phyloP scores from a whole-genome alignment of 2,113 vertebrate genomes.

The Asarcornis scutulata region DNA sequence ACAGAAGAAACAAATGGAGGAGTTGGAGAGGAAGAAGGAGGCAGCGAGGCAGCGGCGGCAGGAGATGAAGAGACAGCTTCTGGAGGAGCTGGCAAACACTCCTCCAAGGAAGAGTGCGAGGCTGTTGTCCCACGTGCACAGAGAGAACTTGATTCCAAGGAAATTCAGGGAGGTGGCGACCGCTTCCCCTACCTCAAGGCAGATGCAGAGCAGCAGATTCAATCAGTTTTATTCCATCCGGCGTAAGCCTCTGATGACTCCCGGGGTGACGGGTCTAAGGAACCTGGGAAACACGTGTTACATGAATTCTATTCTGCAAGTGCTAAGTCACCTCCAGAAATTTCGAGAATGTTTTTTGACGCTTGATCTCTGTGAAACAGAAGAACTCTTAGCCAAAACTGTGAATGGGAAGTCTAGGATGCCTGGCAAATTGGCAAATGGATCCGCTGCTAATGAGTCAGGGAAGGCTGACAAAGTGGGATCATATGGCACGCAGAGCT shows the following conservation, averaged over 20 bases:
- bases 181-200: conserved; percentile 70
- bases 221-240: conserved; percentile 80
- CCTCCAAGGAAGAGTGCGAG: conserved; percentile 95
- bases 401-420: conserved; percentile 80
- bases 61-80: conserved; percentile 89
- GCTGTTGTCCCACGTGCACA: conserved; percentile 87
- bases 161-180: conserved; percentile 83
- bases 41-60: conserved; percentile 85
- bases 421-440: conserved; percentile 69
- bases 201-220: conserved; percentile 65
- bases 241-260: conserved; percentile 84
- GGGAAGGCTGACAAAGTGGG: conserved; percentile 72
- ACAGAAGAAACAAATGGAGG: conserved; percentile 79
- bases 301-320: conserved; percentile 99
- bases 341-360: conserved; percentile 98
- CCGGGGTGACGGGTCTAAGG: conserved; percentile 94
- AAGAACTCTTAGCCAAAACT: conserved; percentile 92
- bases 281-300: conserved; percentile 99
- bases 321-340: conserved; percentile 98
- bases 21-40: conserved; percentile 84
- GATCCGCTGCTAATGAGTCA: conserved; percentile 67
- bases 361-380: conserved; percentile 93
- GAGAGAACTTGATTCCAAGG: conserved; percentile 83
- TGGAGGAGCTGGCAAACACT: conserved; percentile 90
- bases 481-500: conserved; percentile 66